A percentile compares a stretch with the other conserved stretches of the same genome.
Conservation (phyloP, 2,797 vertebrate species). For the Catostomus latipinnis region DNA sequence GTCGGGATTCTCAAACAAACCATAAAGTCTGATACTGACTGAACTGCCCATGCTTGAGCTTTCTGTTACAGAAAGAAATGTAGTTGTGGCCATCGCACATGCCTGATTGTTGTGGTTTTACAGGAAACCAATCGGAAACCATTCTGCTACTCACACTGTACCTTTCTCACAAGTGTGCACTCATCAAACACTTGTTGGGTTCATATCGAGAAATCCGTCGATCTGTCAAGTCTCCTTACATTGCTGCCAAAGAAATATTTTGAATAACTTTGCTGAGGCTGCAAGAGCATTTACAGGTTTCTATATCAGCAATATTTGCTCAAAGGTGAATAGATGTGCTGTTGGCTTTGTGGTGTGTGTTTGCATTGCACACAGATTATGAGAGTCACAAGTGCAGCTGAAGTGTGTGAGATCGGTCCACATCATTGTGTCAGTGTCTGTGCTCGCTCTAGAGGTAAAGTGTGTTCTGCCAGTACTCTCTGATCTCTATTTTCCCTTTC, state of each 20-base stretch:
- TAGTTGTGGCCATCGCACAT: constrained; percentile 6
- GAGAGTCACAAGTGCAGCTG: constrained; percentile 32
- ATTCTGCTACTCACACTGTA: not conserved
- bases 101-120: constrained; percentile 62
- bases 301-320: constrained; percentile 38
- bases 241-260: not conserved
- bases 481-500: too few species aligned
- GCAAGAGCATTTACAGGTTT: not conserved
- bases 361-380: constrained; percentile 54
- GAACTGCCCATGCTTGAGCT: too few species aligned
- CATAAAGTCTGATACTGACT: too few species aligned
- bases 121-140: constrained; percentile 65
- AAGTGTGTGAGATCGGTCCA: constrained; percentile 36
- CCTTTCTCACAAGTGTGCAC: not conserved
- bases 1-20: too few species aligned
- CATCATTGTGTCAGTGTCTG: not conserved
- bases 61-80: not conserved
- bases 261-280: not conserved
- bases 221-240: not conserved
- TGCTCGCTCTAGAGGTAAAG: too few species aligned
- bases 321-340: constrained; percentile 32
- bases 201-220: not conserved
- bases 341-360: constrained; percentile 36
- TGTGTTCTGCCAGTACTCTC: too few species aligned
- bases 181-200: not conserved